A percentile compares a stretch with the other conserved stretches of the same genome.
phyloP scores from a whole-genome alignment of 2,113 vertebrate genomes.

The Leptobrachium ailaonicum region DNA sequence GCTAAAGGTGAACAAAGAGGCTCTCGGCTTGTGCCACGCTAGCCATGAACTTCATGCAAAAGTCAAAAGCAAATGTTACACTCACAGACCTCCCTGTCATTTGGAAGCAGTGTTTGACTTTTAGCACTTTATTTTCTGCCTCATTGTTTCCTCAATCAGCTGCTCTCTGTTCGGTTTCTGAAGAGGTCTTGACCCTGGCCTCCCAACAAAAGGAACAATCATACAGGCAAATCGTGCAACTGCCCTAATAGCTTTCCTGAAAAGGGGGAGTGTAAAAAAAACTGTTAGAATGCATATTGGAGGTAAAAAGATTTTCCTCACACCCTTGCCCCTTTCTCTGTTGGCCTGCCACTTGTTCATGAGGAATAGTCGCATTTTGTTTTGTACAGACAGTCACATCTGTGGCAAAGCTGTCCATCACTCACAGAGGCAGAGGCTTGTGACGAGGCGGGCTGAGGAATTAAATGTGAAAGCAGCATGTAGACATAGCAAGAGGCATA shows the following conservation, averaged over 20 bases:
- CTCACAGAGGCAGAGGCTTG: background rate
- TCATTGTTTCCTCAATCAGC: constrained; percentile 24
- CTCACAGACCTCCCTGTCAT: background rate
- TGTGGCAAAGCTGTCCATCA: constrained; percentile 9
- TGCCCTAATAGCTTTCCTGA: constrained; percentile 16
- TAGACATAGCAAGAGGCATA: background rate
- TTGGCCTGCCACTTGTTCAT: constrained; percentile 7
- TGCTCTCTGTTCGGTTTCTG: constrained; percentile 7
- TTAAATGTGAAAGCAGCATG: background rate
- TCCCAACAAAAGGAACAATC: constrained; percentile 28
- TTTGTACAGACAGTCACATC: constrained; percentile 31
- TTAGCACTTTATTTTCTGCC: constrained; percentile 6
- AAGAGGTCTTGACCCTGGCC: constrained; percentile 36
- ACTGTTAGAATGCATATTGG: constrained; percentile 22
- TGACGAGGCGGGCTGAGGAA: background rate
- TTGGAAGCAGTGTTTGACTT: constrained; percentile 10
- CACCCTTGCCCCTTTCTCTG: constrained; percentile 25
- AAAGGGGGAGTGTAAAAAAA: constrained; percentile 3
- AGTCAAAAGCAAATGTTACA: background rate
- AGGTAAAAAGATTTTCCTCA: constrained; percentile 28
- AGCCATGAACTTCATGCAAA: background rate
- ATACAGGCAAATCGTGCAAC: constrained; percentile 26
- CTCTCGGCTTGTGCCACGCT: background rate
- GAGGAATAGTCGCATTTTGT: constrained; percentile 9
- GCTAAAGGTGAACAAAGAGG: no score